Base-by-base conservation (phyloP, 1,140 invertebrate genomes). In the Drosophila fuyamai region DNA sequence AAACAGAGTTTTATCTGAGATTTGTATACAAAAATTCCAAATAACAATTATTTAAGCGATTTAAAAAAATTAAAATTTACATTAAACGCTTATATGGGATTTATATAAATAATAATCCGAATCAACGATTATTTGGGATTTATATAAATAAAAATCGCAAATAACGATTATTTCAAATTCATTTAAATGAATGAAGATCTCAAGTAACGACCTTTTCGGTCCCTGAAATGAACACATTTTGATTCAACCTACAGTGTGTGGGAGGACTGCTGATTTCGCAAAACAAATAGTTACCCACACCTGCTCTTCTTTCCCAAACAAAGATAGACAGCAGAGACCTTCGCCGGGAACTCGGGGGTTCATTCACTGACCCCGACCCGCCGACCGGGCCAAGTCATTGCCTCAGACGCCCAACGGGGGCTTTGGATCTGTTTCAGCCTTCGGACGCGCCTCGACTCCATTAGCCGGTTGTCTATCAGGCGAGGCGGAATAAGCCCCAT, bases 281-380 rank as follows among this genome's bases (percentile, higher is more conserved):
- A 23, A 13, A 12, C 9, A 43, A 35, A 47, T 35, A 29, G 16
- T 29, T 51, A 4, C 47, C 9, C 29, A 40, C 60, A 65, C 60
- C 60, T 66, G 38, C 38, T 44, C 36, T 10, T 65, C 44, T 38
- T 14, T 10, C 35, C 36, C 13, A n/a, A 2, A 14, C 27, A 12
- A 14, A 12, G 32, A 48, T 12, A 44, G 35, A 43, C 18, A 27
- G 5, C 13, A 2, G 6, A 55, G 62, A 76, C 72, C 60, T 74
- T 53, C 60, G 43, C 27, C n/a, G 35, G 32, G 23, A 29, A 18
- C 35, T 75, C 29, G 10, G 46, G 5, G 56, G 61, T 73, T 51
- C 67, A 59, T 57, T 72, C 43, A 48, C 66, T 76, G 66, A 54
- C 81, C 81, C 61, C 79, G 77, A 84, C 66, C 81, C 59, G 56